phyloP scores from a whole-genome alignment of 2,113 vertebrate species.

The Anguilla rostrata region DNA sequence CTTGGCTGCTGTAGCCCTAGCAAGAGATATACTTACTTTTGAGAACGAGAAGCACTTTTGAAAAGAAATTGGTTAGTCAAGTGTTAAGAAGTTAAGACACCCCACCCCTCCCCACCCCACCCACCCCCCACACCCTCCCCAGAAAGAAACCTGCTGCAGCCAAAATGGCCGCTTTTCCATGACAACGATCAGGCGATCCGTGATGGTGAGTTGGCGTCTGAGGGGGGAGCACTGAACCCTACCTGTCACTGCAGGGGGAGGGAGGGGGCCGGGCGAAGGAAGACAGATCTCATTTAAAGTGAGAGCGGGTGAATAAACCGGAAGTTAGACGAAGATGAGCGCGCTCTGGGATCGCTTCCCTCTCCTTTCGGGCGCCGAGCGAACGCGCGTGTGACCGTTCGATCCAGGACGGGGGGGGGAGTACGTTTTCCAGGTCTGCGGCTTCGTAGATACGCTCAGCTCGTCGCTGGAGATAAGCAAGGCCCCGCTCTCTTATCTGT shows the following conservation, averaged over 20 bases:
- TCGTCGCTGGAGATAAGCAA: neutral
- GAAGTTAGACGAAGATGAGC: neutral
- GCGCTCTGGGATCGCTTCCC: neutral
- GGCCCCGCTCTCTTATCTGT: neutral
- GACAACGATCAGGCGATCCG: neutral
- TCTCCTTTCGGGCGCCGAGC: neutral
- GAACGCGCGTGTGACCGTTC: neutral
- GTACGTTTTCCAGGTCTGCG: neutral
- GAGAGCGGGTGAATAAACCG: neutral
- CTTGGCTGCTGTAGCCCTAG: neutral
- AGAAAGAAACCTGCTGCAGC: neutral
- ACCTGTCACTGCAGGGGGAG: neutral
- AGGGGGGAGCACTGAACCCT: neutral
- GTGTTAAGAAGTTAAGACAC: neutral
- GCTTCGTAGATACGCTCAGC: neutral
- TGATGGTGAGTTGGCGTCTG: neutral
- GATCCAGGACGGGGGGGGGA: neutral
- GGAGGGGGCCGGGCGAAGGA: neutral
- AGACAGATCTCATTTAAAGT: neutral
- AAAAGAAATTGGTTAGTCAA: slow-evolving; percentile 25
- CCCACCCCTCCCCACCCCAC: neutral
- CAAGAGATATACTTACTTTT: slow-evolving; percentile 13
- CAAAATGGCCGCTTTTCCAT: neutral
- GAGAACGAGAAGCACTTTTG: neutral
- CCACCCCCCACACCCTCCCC: no score